phyloP scores from a whole-genome alignment of 2,888 invertebrate species.

The Caenorhabditis doughertyi region DNA sequence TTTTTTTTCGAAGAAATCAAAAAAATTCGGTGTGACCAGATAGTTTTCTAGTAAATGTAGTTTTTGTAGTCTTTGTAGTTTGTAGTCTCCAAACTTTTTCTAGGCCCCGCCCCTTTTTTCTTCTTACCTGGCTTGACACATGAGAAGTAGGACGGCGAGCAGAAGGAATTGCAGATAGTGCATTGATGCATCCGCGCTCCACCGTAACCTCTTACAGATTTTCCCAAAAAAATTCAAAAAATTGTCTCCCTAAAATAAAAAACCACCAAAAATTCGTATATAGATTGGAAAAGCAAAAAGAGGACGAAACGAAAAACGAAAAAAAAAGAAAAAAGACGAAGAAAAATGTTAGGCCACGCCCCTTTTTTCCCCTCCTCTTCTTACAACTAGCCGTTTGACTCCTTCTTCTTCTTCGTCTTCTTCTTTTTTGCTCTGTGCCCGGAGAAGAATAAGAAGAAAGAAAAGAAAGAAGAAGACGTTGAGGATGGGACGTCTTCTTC shows the following conservation, averaged over 20 bases:
- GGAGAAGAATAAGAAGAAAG: background rate
- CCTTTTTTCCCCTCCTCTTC: slow-evolving; percentile 19
- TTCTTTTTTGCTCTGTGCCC: too few species aligned
- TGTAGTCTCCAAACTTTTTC: too few species aligned
- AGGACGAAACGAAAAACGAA: background rate
- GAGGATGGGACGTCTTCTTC: slow-evolving; percentile 6
- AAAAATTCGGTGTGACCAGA: too few species aligned
- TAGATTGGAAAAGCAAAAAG: background rate
- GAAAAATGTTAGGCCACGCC: slow-evolving; percentile 27
- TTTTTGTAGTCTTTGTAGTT: background rate
- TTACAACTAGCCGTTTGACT: slow-evolving; percentile 56
- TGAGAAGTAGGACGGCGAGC: slow-evolving; percentile 56
- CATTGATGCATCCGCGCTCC: slow-evolving; percentile 52
- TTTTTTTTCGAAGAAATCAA: too few species aligned
- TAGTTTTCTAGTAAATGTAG: too few species aligned
- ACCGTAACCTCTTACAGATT: background rate
- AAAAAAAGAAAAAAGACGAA: background rate
- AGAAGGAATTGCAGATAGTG: slow-evolving; percentile 60
- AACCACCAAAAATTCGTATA: background rate
- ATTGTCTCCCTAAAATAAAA: background rate
- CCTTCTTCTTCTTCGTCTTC: slow-evolving; percentile 19
- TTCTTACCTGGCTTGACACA: slow-evolving; percentile 43
- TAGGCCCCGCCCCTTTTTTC: too few species aligned
- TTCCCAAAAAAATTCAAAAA: background rate
- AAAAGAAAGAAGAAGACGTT: slow-evolving; percentile 14